Percentiles rank a stretch among this genome's conserved stretches.
These are phyloP conservation scores for Hemitrygon akajei DNA, from an alignment of 2,797 vertebrate genomes.

Conservation along the genomic window DNA sequence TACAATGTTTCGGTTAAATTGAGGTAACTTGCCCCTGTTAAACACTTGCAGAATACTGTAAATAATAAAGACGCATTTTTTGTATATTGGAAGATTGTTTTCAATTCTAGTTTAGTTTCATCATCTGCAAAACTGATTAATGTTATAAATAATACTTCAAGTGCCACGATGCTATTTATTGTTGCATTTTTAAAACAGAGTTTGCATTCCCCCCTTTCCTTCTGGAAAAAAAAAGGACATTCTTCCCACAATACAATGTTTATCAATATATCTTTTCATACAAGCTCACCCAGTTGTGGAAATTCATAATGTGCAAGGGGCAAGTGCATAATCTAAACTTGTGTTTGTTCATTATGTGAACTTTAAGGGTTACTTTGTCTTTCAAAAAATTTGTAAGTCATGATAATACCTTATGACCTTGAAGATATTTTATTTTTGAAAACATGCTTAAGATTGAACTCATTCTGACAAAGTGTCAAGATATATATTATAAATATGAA, in stretches of 20 bases:
- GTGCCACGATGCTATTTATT: not conserved
- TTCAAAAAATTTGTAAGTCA: not conserved
- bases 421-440: not conserved
- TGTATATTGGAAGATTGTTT: too few relatives aligned
- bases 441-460: not conserved
- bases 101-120: not conserved
- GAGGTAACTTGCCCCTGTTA: not conserved
- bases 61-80: not conserved
- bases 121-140: not conserved
- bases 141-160: not conserved
- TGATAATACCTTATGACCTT: not conserved
- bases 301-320: not conserved
- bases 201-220: not conserved
- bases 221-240: not conserved
- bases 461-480: not conserved
- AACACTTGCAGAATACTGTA: not conserved
- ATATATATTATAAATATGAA: not conserved
- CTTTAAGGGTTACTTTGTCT: not conserved
- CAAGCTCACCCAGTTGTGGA: not conserved
- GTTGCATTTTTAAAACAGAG: not conserved
- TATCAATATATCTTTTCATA: not conserved
- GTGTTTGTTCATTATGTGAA: not conserved
- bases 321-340: too few relatives aligned
- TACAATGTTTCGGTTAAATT: not conserved
- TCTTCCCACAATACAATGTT: not conserved